Conservation (phyloP, 2,113 vertebrate species). For the Ibidorhyncha struthersii region DNA sequence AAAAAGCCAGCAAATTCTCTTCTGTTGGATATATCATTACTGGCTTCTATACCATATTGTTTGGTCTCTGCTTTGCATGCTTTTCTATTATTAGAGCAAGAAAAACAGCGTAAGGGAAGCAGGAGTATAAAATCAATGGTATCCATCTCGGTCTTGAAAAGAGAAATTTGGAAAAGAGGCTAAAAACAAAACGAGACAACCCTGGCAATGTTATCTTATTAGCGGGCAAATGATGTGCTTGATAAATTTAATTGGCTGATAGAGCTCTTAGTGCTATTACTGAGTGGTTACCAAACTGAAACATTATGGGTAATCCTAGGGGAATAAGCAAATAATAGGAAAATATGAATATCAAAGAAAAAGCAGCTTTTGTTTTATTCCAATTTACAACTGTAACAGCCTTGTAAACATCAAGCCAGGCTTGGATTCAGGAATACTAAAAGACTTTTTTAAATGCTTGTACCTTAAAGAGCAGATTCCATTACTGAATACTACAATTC, state of each 20-base stretch:
- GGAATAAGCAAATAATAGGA: conserved; percentile 72
- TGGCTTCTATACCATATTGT: background rate
- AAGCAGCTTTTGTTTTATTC: conserved; percentile 45
- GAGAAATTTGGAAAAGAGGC: conserved; percentile 36
- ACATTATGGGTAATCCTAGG: conserved; percentile 64
- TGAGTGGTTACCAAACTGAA: conserved; percentile 76
- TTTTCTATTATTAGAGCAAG: background rate
- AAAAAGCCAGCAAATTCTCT: background rate
- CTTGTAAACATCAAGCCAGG: conserved; percentile 35
- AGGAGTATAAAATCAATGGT: conserved; percentile 10
- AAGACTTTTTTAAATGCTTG: background rate
- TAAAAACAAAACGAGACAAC: conserved; percentile 38
- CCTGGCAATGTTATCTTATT: conserved; percentile 67
- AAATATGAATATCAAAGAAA: conserved; percentile 70
- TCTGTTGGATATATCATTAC: background rate
- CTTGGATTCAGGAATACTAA: conserved; percentile 39
- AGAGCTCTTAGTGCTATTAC: conserved; percentile 71
- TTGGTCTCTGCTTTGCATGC: background rate
- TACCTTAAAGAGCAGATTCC: conserved; percentile 16
- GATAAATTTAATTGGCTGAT: conserved; percentile 80
- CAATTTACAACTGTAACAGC: conserved; percentile 32
- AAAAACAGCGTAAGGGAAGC: background rate
- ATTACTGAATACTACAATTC: background rate
- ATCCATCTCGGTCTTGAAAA: background rate
- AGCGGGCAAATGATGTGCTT: conserved; percentile 73